Evolutionary conservation across 2,888 invertebrate species (phyloP), one percentile per base, ranked within the genome.

Genomic region (Heteromurus nitidus): DNA sequence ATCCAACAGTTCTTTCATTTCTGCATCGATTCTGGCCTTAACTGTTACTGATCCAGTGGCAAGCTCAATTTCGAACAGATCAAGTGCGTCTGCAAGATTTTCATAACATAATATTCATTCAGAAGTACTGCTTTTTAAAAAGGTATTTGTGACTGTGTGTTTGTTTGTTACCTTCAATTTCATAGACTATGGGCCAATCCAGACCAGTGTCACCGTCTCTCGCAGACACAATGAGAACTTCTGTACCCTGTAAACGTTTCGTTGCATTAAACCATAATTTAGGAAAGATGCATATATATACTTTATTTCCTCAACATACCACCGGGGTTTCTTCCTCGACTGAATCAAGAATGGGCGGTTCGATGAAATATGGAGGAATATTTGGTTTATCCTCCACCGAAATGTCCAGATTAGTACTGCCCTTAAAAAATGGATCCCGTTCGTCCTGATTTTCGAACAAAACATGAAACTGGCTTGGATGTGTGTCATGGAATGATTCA

Each of bases 141-240:
- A n/a, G n/a, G n/a, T n/a, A 13, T 13, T 9, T n/a, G n/a, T n/a
- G n/a, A n/a, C n/a, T n/a, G n/a, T n/a, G n/a, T n/a, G 31, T 18
- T 60, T 24, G 3, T 60, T 72, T 16, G 7, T 13, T 5, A 67
- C 65, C 30, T 53, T 58, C 53, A 16, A 74, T 9, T 13, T 26
- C 11, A 20, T 68, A 82, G n/a, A 58, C 24, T 18, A 82, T 82
- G 13, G 26, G 26, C 73, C 73, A 82, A n/a, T 64, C 42, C 0
- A 73, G 22, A 0, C 68, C 77, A 16, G 20, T 62, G 24, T 82
- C 82, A 7, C 77, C 77, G 24, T 82, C 82, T 28, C 68, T 18
- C 20, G 82, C 82, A 9, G 20, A 3, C 1, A 69, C 74, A 5
- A 0, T 31, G 13, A 24, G 3, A 30, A 80, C 7, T 30, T n/a